Base-by-base conservation (phyloP, 2,888 invertebrate genomes). In the Serrognathus titanus region DNA sequence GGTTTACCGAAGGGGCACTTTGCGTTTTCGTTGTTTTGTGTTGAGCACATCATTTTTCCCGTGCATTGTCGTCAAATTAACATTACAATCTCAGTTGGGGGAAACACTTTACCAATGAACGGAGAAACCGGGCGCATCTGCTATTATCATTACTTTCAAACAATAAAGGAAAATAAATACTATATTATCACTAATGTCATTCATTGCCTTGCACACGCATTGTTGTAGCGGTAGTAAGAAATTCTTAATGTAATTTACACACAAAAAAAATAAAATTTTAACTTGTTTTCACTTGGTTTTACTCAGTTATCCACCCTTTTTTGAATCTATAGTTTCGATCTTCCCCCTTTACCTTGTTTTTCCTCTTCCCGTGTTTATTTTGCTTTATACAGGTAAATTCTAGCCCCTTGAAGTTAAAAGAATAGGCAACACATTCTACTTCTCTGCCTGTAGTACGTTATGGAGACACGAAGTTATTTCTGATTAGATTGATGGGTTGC, bases 231-330 rank as follows among this genome's bases (percentile, higher is more conserved):
- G 59, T 61, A 57, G 59, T 50, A 55, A 53, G 16, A 53, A 53
- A 37, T 57, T 57, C 53, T 59, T 62, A 56, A 63, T 69, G 69
- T 69, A 70, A 68, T 68, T 68, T 67, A 66, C 69, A 67, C 58
- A 63, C 59, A 62, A 58, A 52, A 57, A 24, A 52, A 57, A 57
- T 57, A 57, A 57, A 57, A 56, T 43, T 20, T 47, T 52, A 48
- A 57, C 52, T 57, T 52, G 47, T 41, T 35, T 48, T 20, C 24
- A 6, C 6, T 6, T 31, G 24, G 24, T 4, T 31, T 31, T 7
- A 31, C 3, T 24, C 4, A 5, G 6, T 31, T 31, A 3, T 6
- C 24, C 6, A 4, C 20, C 20, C 20, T 20, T 20, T 4, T 20
- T 20, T 4, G 4, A 2, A 20, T 4, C 4, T 2, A 20, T 20